Percentiles rank a stretch among this genome's conserved stretches.
phyloP scores from a whole-genome alignment of 2,113 vertebrate species.

The Anolis sagrei region DNA sequence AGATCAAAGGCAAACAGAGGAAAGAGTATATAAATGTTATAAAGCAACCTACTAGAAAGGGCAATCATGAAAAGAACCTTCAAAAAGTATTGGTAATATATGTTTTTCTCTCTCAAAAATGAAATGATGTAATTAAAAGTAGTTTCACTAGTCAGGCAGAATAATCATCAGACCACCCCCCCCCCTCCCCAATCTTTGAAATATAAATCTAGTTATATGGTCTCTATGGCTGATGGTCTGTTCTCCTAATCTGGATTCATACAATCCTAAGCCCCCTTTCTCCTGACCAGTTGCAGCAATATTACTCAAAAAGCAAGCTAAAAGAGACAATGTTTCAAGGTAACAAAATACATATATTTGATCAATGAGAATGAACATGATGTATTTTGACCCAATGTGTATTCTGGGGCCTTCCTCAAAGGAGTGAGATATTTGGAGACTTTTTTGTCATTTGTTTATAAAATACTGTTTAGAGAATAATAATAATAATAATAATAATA shows the following conservation, averaged over 20 bases:
- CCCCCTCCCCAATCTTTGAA: neutral
- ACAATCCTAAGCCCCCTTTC: neutral
- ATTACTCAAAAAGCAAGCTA: neutral
- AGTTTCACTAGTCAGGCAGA: conserved; percentile 9
- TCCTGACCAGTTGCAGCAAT: neutral
- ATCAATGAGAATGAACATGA: too few species aligned
- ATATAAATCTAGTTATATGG: neutral
- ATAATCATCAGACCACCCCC: neutral
- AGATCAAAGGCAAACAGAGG: neutral
- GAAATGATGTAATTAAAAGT: neutral
- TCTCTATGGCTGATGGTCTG: neutral
- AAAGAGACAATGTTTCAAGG: neutral
- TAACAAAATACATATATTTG: neutral
- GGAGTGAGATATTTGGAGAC: neutral
- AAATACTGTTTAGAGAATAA: too few species aligned
- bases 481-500: too few species aligned
- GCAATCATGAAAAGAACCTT: neutral
- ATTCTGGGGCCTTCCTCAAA: too few species aligned
- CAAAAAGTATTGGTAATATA: neutral
- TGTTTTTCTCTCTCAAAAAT: neutral
- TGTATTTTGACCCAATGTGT: too few species aligned
- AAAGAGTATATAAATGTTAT: neutral
- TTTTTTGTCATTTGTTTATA: too few species aligned
- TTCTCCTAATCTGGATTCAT: neutral
- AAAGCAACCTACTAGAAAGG: neutral